These are phyloP conservation scores for Copidosoma aretas DNA, from an alignment of 2,888 invertebrate genomes.

Conservation along the genomic window DNA sequence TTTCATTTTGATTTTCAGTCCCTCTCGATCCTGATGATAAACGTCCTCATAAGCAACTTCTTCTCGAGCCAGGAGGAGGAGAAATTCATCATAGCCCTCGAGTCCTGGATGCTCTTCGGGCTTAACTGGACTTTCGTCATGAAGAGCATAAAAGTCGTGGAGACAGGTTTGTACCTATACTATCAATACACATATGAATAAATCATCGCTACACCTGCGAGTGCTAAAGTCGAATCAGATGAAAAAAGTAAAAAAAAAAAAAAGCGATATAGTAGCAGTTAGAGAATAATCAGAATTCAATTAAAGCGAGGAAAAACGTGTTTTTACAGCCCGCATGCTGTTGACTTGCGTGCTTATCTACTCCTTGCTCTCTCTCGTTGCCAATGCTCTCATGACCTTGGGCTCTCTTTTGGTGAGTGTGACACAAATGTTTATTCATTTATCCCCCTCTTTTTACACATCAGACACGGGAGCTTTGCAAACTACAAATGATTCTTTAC, in stretches of 20 bases:
- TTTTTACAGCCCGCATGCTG: conserved; percentile 50
- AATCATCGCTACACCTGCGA: too few relatives aligned
- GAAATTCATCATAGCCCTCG: conserved; percentile 49
- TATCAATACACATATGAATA: too few relatives aligned
- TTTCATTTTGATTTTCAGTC: conserved; percentile 46
- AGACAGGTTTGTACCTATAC: conserved; percentile 46
- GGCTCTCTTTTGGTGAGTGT: conserved; percentile 56
- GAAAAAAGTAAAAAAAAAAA: neutral
- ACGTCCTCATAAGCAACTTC: conserved; percentile 55
- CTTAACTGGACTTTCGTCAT: conserved; percentile 56
- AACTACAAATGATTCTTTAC: too few relatives aligned
- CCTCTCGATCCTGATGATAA: conserved; percentile 56
- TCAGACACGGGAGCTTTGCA: too few relatives aligned
- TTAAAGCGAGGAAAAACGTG: too few relatives aligned
- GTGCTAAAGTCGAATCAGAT: neutral
- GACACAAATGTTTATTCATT: neutral
- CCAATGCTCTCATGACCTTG: conserved; percentile 54
- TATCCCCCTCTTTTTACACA: too few relatives aligned
- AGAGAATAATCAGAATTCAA: conserved; percentile 14
- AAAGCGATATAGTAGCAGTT: neutral
- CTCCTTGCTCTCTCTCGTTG: conserved; percentile 49
- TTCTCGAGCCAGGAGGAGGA: conserved; percentile 50
- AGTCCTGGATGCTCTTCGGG: conserved; percentile 54
- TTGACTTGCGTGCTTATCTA: conserved; percentile 52
- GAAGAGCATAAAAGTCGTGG: conserved; percentile 45